Evolutionary conservation across 1,140 invertebrate genomes (phyloP).

Genomic region (Lithobius niger): DNA sequence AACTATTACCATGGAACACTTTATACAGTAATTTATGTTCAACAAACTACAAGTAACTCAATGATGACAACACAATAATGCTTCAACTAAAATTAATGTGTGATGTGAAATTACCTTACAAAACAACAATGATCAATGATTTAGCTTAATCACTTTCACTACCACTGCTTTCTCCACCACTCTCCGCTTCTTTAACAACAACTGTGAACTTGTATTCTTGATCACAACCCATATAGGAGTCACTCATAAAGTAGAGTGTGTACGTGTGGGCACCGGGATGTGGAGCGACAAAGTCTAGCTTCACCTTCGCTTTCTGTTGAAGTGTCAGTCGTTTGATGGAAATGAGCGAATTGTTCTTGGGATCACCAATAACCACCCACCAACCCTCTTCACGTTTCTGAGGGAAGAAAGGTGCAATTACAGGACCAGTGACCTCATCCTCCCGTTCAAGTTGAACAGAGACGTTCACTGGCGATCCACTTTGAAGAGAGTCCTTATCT

Average conservation of each 20-base stretch:
- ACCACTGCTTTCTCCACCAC: conserved; percentile 18
- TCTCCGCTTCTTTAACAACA: conserved; percentile 48
- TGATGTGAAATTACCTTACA: no score
- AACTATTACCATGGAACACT: no score
- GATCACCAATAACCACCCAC: conserved; percentile 99
- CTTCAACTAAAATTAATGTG: no score
- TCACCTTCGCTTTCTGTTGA: conserved; percentile 85
- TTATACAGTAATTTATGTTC: no score
- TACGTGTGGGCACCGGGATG: conserved; percentile 66
- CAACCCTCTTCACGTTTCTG: conserved; percentile 98
- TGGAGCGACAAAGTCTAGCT: conserved; percentile 89
- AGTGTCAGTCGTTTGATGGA: conserved; percentile 92
- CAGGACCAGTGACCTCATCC: conserved; percentile 89
- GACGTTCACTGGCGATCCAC: conserved; percentile 70
- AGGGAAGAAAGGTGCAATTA: conserved; percentile 96
- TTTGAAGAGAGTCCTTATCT: conserved; percentile 55
- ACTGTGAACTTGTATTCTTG: conserved; percentile 85
- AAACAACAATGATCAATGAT: no score
- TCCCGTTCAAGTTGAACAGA: conserved; percentile 88
- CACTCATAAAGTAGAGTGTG: conserved; percentile 97
- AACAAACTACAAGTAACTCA: no score
- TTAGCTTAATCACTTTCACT: conserved; percentile 26
- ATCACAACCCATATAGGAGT: conserved; percentile 96
- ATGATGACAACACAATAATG: no score
- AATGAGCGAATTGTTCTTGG: conserved; percentile 80